A percentile compares a stretch with the other conserved stretches of the same genome.
phyloP scores from a whole-genome alignment of 92 coral and sea anemone species.

The Palythoa heliodiscus region DNA sequence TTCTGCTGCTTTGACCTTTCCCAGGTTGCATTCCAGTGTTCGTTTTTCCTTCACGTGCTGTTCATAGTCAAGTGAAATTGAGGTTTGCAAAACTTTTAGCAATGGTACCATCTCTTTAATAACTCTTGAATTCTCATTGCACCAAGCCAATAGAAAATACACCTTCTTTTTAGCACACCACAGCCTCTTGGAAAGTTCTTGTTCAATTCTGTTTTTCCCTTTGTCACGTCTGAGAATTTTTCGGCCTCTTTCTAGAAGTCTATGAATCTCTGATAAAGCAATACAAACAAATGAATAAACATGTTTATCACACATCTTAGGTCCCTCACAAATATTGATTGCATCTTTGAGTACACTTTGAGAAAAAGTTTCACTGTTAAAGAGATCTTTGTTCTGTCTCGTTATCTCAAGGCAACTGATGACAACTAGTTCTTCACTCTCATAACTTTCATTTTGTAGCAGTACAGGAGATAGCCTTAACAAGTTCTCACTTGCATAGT shows the following conservation, averaged over 20 bases:
- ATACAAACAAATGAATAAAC: slow-evolving; percentile 50
- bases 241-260: slow-evolving; percentile 66
- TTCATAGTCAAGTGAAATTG: slow-evolving; percentile 43
- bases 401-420: slow-evolving; percentile 65
- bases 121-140: slow-evolving; percentile 51
- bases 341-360: slow-evolving; percentile 65
- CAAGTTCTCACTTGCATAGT: slow-evolving; percentile 66
- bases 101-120: slow-evolving; percentile 57
- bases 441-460: slow-evolving; percentile 70
- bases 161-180: slow-evolving; percentile 94
- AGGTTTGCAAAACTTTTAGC: slow-evolving; percentile 55
- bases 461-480: slow-evolving; percentile 75
- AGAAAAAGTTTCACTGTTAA: slow-evolving; percentile 76
- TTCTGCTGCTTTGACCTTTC: slow-evolving; percentile 53
- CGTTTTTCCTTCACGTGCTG: slow-evolving; percentile 63
- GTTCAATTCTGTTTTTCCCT: slow-evolving; percentile 25
- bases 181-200: slow-evolving; percentile 59
- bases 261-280: slow-evolving; percentile 81
- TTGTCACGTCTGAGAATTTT: slow-evolving; percentile 40
- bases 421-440: slow-evolving; percentile 67
- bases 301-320: neutral
- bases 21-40: slow-evolving; percentile 66
- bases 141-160: slow-evolving; percentile 83
- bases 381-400: slow-evolving; percentile 69
- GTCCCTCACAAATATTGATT: slow-evolving; percentile 57